A percentile compares a stretch with the other conserved stretches of the same genome.
Evolutionary conservation across 2,797 vertebrate species (phyloP).

Genomic region (Halcyon leucocephala): DNA sequence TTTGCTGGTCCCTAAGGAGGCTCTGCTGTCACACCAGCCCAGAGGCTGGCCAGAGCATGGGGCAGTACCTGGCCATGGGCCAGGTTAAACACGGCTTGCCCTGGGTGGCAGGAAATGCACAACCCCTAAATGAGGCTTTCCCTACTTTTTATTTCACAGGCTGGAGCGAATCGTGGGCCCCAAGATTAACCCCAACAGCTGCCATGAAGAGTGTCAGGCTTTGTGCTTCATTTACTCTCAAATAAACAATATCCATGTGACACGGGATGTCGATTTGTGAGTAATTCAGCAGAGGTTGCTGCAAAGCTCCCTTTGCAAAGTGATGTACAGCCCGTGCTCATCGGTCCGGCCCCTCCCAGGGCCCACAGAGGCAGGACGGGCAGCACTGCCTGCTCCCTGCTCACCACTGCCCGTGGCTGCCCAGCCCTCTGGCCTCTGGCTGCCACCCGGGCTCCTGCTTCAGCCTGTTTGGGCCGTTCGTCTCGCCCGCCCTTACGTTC

Average conservation of each 20-base stretch:
- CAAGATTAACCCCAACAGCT: not conserved
- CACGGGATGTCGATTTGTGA: not conserved
- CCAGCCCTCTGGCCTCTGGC: not conserved
- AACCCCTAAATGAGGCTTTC: not conserved
- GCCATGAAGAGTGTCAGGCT: not conserved
- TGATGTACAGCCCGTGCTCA: accelerated
- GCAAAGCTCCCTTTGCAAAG: not conserved
- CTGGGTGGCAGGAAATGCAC: not conserved
- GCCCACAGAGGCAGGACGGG: not conserved
- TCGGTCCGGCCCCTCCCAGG: not conserved
- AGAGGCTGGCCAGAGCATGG: not conserved
- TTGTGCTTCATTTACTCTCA: not conserved
- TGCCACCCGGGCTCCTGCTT: not conserved
- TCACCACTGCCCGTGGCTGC: accelerated
- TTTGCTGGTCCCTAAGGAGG: not conserved
- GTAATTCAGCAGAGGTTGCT: not conserved
- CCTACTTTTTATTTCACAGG: not conserved
- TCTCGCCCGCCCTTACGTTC: accelerated
- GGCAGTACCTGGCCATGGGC: not conserved
- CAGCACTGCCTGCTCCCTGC: not conserved
- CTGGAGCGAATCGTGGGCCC: not conserved
- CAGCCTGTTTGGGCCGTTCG: accelerated
- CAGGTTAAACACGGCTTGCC: not conserved
- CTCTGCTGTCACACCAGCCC: not conserved
- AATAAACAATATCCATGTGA: not conserved